Conservation (phyloP, 2,113 vertebrate genomes). For the Heterochromis multidens region DNA sequence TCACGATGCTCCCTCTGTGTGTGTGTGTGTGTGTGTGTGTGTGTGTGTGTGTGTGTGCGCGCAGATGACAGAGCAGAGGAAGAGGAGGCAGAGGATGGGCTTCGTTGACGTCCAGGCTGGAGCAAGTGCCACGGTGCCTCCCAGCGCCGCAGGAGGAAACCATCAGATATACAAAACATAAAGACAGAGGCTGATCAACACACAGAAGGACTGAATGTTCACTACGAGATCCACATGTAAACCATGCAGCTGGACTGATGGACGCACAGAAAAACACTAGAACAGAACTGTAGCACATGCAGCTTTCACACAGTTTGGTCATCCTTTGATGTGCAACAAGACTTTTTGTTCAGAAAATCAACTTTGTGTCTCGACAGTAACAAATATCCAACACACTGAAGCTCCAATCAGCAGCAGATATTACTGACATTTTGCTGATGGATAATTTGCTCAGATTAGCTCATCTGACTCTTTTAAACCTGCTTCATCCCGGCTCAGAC, state of each 20-base stretch:
- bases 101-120: constrained; percentile 88
- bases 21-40: no score
- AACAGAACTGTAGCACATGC: background rate
- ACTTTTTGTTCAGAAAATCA: background rate
- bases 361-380: no score
- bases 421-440: background rate
- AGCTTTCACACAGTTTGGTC: background rate
- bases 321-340: background rate
- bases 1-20: background rate
- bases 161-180: constrained; percentile 71
- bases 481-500: background rate
- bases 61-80: constrained; percentile 98
- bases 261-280: background rate
- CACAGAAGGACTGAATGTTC: background rate
- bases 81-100: constrained; percentile 92
- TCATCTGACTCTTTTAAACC: background rate
- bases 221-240: background rate
- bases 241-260: background rate
- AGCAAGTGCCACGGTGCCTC: constrained; percentile 63
- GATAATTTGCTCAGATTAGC: background rate
- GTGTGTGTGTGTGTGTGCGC: rapidly evolving
- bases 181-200: background rate
- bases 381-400: background rate
- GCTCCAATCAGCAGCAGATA: background rate
- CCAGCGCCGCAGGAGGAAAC: constrained; percentile 73